phyloP scores from a whole-genome alignment of 2,888 invertebrate genomes.

The Cataglyphis albicans region DNA sequence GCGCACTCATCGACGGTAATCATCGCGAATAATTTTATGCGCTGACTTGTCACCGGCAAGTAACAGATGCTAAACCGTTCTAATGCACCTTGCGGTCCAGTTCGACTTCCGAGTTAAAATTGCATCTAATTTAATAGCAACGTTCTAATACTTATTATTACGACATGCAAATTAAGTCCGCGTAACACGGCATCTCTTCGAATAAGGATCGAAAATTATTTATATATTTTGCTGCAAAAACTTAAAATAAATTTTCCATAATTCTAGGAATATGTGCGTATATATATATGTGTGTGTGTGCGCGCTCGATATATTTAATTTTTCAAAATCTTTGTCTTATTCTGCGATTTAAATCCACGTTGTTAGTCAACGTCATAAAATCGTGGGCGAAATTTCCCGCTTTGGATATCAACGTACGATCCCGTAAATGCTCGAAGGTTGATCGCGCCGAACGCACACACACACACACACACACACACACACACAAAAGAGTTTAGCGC shows the following conservation, averaged over 20 bases:
- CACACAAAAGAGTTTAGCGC: slow-evolving; percentile 54
- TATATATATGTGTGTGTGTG: background rate
- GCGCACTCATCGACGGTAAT: slow-evolving; percentile 37
- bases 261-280: background rate
- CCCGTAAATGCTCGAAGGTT: slow-evolving; percentile 33
- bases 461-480: slow-evolving; percentile 29
- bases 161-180: background rate
- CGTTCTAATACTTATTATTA: background rate
- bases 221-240: background rate
- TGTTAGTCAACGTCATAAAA: background rate
- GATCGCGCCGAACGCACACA: slow-evolving; percentile 19
- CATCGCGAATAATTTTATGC: background rate
- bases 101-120: slow-evolving; percentile 53
- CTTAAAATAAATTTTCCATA: background rate
- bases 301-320: background rate
- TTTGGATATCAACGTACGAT: slow-evolving; percentile 35
- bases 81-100: slow-evolving; percentile 27
- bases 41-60: slow-evolving; percentile 4
- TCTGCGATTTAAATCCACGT: background rate
- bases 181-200: background rate
- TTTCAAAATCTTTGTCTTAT: background rate
- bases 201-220: too few relatives aligned
- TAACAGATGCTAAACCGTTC: slow-evolving; percentile 49
- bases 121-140: background rate
- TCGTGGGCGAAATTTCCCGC: slow-evolving; percentile 15